Conservation (phyloP, 1,140 invertebrate genomes). For the Ridgeia piscesae region DNA sequence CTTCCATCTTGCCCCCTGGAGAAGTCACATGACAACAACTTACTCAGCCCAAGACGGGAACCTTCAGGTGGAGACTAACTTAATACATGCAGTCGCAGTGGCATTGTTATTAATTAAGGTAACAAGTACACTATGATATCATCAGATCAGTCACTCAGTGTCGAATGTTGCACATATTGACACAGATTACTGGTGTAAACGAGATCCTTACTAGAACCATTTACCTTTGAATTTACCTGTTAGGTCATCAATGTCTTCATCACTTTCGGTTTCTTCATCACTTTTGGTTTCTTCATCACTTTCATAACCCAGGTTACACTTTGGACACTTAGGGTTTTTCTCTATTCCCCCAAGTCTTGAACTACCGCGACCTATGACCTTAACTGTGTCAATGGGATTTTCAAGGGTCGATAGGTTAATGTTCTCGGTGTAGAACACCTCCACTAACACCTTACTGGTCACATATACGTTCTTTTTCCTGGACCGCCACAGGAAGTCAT, state of each 20-base stretch:
- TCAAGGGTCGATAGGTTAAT: background rate
- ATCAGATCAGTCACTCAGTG: background rate
- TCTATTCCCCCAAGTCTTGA: background rate
- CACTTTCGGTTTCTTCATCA: background rate
- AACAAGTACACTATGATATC: background rate
- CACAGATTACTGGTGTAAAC: too few species aligned
- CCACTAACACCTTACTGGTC: background rate
- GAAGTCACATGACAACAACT: background rate
- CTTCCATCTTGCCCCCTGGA: background rate
- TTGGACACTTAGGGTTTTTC: background rate
- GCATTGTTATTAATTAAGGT: background rate
- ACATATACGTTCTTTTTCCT: background rate
- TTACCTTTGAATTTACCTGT: background rate
- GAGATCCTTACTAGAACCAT: too few species aligned
- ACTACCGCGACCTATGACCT: background rate
- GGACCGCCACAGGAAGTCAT: conserved; percentile 4
- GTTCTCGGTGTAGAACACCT: conserved; percentile 2
- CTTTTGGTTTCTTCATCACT: background rate
- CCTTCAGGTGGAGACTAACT: background rate
- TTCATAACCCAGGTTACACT: background rate
- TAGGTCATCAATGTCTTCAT: background rate
- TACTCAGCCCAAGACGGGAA: background rate
- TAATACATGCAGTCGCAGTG: background rate
- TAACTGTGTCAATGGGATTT: background rate
- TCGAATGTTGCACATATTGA: too few species aligned